Evolutionary conservation across 2,888 invertebrate genomes (phyloP).

Genomic region (Caenorhabditis panamensis): DNA sequence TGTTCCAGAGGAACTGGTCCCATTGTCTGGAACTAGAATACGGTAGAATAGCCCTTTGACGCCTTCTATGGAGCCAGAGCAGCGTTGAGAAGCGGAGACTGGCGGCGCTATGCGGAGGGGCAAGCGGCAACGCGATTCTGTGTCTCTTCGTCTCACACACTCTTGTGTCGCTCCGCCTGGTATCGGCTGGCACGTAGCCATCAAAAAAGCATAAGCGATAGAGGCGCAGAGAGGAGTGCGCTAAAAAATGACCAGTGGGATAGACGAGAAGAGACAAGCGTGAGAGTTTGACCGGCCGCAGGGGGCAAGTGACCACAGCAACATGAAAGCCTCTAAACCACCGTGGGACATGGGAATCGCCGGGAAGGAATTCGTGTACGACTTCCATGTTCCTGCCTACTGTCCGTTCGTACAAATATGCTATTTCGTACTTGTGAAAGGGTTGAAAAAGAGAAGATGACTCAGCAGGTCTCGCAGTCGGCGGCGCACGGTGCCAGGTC

Average conservation of each 20-base stretch:
- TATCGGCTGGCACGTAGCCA: slow-evolving; percentile 48
- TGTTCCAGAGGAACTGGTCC: slow-evolving; percentile 26
- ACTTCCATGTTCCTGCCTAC: background rate
- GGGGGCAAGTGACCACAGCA: slow-evolving; percentile 27
- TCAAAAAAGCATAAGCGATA: slow-evolving; percentile 19
- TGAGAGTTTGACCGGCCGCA: too few species aligned
- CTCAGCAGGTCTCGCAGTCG: slow-evolving; percentile 14
- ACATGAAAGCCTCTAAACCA: background rate
- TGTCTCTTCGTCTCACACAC: slow-evolving; percentile 50
- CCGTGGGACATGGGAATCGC: slow-evolving; percentile 11
- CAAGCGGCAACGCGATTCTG: slow-evolving; percentile 18
- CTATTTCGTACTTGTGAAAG: slow-evolving; percentile 11
- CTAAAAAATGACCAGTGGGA: slow-evolving; percentile 37
- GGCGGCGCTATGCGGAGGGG: slow-evolving; percentile 22
- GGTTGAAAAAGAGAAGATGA: slow-evolving; percentile 8
- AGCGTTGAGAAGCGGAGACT: background rate
- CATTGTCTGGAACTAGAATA: slow-evolving; percentile 11
- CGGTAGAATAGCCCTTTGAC: background rate
- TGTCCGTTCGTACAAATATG: background rate
- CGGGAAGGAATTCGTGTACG: background rate
- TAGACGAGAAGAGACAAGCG: background rate
- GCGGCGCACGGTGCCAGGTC: slow-evolving; percentile 37
- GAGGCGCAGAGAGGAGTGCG: slow-evolving; percentile 31
- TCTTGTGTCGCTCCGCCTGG: slow-evolving; percentile 46
- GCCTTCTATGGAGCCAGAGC: background rate